Percentiles rank a stretch among this genome's conserved stretches.
Conservation (phyloP, 2,113 vertebrate species). For the Caloenas nicobarica region DNA sequence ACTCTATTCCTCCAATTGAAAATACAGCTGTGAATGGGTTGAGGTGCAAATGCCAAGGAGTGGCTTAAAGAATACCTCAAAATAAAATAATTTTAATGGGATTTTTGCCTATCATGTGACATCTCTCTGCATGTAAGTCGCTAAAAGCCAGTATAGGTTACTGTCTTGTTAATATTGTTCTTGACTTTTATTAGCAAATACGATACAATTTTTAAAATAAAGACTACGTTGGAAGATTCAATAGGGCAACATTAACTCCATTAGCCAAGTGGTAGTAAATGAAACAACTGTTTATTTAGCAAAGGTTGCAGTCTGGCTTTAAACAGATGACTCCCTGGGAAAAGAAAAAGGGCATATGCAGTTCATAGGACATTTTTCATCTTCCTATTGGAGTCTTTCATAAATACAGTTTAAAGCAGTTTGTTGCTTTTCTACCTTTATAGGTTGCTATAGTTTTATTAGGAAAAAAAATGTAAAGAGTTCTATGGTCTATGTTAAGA, state of each 20-base stretch:
- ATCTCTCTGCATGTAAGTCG: not conserved
- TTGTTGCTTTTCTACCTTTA: not conserved
- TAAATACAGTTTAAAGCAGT: not conserved
- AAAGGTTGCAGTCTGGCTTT: not conserved
- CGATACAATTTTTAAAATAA: not conserved
- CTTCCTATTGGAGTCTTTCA: not conserved
- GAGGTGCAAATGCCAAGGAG: conserved; percentile 17
- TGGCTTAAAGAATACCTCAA: not conserved
- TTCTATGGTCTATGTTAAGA: not conserved
- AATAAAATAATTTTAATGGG: not conserved
- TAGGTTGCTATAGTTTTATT: not conserved
- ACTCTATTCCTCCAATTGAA: not conserved
- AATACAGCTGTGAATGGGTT: not conserved
- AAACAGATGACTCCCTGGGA: not conserved
- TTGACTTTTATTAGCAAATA: conserved; percentile 64
- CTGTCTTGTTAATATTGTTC: conserved; percentile 34
- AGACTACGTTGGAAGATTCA: not conserved
- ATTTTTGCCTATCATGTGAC: conserved; percentile 15
- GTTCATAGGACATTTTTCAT: conserved; percentile 12
- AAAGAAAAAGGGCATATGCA: not conserved
- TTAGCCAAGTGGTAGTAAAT: conserved; percentile 23
- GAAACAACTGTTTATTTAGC: conserved; percentile 27
- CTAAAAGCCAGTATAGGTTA: conserved; percentile 13
- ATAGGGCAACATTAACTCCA: conserved; percentile 2
- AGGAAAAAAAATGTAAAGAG: not conserved